phyloP scores from a whole-genome alignment of 2,888 invertebrate genomes.

The Dichetophora obliterata region DNA sequence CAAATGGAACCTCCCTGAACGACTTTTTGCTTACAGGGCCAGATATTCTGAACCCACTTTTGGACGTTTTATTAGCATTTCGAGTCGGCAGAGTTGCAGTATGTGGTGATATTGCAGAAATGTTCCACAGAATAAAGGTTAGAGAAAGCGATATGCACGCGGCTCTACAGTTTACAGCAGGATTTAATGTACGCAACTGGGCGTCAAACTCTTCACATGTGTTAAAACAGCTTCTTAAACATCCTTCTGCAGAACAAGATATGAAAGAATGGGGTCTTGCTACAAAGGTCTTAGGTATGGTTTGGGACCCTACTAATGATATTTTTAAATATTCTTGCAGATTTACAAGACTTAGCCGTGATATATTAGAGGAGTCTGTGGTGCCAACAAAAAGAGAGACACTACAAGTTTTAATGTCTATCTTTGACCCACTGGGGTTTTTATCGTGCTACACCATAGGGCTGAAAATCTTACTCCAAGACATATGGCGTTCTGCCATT shows the following conservation, averaged over 20 bases:
- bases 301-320: constrained; percentile 32
- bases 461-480: constrained; percentile 46
- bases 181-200: constrained; percentile 35
- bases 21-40: neutral
- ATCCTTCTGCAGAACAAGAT: no score
- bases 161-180: constrained; percentile 24
- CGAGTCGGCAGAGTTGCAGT: neutral
- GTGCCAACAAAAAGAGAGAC: constrained; percentile 44
- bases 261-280: neutral
- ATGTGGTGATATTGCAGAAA: neutral
- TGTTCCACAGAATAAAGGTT: neutral
- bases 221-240: no score
- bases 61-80: neutral
- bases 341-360: constrained; percentile 42
- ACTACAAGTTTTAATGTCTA: constrained; percentile 46
- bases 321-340: constrained; percentile 45
- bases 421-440: constrained; percentile 47
- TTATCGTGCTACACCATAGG: constrained; percentile 42
- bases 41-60: neutral
- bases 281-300: neutral
- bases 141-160: neutral
- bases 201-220: constrained; percentile 24
- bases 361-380: constrained; percentile 33
- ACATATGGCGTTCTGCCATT: constrained; percentile 47
- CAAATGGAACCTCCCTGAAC: neutral